Conservation (phyloP, 2,113 vertebrate species). For the Tetraodon nigroviridis region DNA sequence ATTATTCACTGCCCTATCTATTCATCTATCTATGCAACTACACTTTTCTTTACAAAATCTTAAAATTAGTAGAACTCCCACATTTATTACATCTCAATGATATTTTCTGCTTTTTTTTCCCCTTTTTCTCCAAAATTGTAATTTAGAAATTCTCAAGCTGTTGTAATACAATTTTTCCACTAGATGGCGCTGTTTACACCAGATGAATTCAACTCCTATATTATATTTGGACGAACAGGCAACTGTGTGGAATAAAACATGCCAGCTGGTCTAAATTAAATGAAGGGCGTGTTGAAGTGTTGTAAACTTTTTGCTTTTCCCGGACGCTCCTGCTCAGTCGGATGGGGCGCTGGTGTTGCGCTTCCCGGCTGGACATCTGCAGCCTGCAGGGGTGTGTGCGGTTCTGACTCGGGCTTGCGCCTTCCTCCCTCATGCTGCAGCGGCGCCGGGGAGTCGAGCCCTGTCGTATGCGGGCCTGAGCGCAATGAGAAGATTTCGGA, state of each 20-base stretch:
- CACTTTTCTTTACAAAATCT: too few species aligned
- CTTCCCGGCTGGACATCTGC: neutral
- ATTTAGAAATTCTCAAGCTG: too few species aligned
- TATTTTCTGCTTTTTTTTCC: neutral
- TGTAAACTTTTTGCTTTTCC: too few species aligned
- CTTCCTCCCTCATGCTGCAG: slow-evolving; percentile 70
- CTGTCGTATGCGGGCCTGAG: slow-evolving; percentile 38
- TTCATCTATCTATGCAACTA: neutral
- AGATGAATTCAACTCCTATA: neutral
- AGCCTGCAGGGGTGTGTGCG: neutral
- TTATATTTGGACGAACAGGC: neutral
- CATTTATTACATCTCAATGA: neutral
- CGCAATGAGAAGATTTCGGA: slow-evolving; percentile 41
- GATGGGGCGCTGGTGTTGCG: too few species aligned
- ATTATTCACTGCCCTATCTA: neutral
- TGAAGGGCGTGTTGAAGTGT: too few species aligned
- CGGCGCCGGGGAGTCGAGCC: slow-evolving; percentile 22
- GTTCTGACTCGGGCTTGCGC: slow-evolving; percentile 15
- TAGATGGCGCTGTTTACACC: slow-evolving; percentile 21
- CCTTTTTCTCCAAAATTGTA: neutral
- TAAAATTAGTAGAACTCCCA: too few species aligned
- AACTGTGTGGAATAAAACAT: neutral
- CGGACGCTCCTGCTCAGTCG: too few species aligned
- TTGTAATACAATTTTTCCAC: slow-evolving; percentile 15
- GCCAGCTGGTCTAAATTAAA: too few species aligned